Percentiles rank a stretch among this genome's conserved stretches.
These are phyloP conservation scores for Ictalurus furcatus DNA, from an alignment of 2,113 vertebrate genomes.

Conservation along the genomic window DNA sequence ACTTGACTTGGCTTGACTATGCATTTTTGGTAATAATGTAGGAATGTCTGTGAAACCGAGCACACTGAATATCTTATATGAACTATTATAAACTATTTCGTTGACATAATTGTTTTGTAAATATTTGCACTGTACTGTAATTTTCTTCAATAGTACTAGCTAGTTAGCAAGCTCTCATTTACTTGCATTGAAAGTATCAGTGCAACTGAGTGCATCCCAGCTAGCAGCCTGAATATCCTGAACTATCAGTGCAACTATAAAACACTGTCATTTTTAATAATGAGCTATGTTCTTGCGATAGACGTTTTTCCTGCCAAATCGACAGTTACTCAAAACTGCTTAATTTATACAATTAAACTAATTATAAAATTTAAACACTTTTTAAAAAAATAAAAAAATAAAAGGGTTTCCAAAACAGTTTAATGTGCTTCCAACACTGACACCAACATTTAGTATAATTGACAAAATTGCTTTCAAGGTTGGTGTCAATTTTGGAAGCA, in stretches of 20 bases:
- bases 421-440: neutral
- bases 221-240: neutral
- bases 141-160: neutral
- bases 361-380: neutral
- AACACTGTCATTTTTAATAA: neutral
- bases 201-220: neutral
- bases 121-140: neutral
- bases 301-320: neutral
- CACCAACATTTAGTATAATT: neutral
- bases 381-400: neutral
- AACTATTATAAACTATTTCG: neutral
- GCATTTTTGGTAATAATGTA: neutral
- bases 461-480: too few species aligned
- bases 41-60: neutral
- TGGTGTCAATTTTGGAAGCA: neutral
- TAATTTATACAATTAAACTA: neutral
- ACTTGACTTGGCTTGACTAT: too few species aligned
- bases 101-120: neutral
- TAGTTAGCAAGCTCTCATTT: neutral
- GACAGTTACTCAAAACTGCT: neutral
- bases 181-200: neutral
- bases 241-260: too few species aligned
- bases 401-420: neutral
- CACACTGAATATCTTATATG: neutral
- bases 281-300: neutral